Evolutionary conservation across 1,140 invertebrate genomes (phyloP).

Genomic region (Trichogramma pretiosum): DNA sequence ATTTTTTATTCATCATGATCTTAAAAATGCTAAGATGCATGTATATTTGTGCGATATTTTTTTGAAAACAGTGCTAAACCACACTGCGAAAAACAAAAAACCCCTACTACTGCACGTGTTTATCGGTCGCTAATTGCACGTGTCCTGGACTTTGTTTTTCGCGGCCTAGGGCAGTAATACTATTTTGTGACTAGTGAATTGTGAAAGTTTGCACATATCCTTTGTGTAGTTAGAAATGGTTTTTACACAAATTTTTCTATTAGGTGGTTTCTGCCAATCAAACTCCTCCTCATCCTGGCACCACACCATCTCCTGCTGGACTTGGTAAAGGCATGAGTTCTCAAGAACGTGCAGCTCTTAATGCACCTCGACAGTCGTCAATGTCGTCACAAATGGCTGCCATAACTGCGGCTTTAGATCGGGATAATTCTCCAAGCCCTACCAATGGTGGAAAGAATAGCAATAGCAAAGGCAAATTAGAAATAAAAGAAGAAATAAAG

Average conservation of each 20-base stretch:
- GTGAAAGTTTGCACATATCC: too few species aligned
- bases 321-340: constrained; percentile 46
- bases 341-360: constrained; percentile 41
- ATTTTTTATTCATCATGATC: too few species aligned
- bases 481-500: constrained; percentile 62
- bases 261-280: constrained; percentile 35
- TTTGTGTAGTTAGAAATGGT: neutral
- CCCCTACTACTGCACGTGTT: too few species aligned
- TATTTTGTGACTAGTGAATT: too few species aligned
- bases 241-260: neutral
- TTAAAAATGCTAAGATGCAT: too few species aligned
- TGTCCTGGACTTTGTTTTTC: too few species aligned
- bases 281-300: constrained; percentile 41
- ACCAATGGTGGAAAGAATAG: constrained; percentile 47
- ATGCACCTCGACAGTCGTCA: constrained; percentile 44
- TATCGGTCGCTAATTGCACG: too few species aligned
- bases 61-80: too few species aligned
- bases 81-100: too few species aligned
- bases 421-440: constrained; percentile 59
- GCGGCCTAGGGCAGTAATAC: too few species aligned
- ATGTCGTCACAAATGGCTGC: constrained; percentile 64
- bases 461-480: constrained; percentile 55
- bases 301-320: constrained; percentile 39
- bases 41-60: too few species aligned
- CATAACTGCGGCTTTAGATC: constrained; percentile 56